These are phyloP conservation scores for Caenorhabditis zanzibari DNA, from an alignment of 2,888 invertebrate species.

Conservation along the genomic window DNA sequence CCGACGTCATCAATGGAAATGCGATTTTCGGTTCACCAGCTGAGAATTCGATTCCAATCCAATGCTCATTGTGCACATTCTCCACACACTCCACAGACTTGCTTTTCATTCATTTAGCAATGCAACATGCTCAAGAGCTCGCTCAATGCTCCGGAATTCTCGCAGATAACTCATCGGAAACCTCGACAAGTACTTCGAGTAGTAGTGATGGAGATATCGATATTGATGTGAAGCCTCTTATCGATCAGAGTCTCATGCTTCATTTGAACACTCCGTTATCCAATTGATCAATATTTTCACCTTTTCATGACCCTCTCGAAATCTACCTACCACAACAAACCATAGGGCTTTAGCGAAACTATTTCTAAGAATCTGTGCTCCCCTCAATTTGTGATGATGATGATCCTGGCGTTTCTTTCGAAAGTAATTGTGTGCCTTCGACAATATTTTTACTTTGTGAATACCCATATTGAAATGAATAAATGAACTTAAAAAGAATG, in stretches of 20 bases:
- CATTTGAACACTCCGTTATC: slow-evolving; percentile 34
- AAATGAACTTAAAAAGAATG: no score
- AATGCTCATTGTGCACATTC: slow-evolving; percentile 64
- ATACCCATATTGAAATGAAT: background rate
- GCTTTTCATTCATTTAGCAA: slow-evolving; percentile 66
- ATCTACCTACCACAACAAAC: no score
- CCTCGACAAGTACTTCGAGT: slow-evolving; percentile 38
- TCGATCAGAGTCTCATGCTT: slow-evolving; percentile 33
- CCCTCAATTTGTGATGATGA: no score
- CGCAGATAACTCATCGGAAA: slow-evolving; percentile 30
- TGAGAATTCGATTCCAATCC: slow-evolving; percentile 26
- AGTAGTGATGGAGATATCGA: slow-evolving; percentile 51
- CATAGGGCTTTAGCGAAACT: background rate
- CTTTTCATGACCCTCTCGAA: no score
- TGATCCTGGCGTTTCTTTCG: background rate
- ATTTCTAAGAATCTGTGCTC: background rate
- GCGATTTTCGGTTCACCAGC: background rate
- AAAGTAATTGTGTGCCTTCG: background rate
- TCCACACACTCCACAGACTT: slow-evolving; percentile 57
- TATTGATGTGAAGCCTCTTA: slow-evolving; percentile 44
- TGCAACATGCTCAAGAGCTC: slow-evolving; percentile 54
- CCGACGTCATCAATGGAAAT: slow-evolving; percentile 1
- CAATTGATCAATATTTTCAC: background rate
- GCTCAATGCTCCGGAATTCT: slow-evolving; percentile 28
- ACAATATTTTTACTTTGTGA: background rate